phyloP scores from a whole-genome alignment of 2,888 invertebrate genomes.

The Sylvicola fuscatus region DNA sequence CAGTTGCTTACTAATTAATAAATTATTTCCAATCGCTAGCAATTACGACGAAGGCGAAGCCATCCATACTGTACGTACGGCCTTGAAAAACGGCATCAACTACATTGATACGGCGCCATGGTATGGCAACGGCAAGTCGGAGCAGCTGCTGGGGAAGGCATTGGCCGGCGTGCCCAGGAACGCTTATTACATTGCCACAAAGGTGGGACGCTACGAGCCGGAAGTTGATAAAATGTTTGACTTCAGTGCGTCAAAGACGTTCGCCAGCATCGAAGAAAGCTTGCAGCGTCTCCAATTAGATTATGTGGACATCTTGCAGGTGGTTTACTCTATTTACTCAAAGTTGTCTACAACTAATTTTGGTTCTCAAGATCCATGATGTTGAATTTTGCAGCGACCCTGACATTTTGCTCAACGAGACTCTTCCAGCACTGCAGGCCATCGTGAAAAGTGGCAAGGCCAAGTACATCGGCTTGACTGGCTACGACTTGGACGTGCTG shows the following conservation, averaged over 20 bases:
- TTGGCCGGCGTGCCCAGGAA: slow-evolving; percentile 56
- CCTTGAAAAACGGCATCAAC: slow-evolving; percentile 64
- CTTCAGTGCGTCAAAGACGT: slow-evolving; percentile 55
- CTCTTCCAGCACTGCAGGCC: slow-evolving; percentile 59
- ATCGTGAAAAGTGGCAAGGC: slow-evolving; percentile 53
- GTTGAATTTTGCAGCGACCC: slow-evolving; percentile 64
- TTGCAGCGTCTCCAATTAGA: slow-evolving; percentile 49
- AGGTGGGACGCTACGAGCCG: slow-evolving; percentile 68
- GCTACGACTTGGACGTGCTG: slow-evolving; percentile 59
- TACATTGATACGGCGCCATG: slow-evolving; percentile 84
- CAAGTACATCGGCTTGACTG: slow-evolving; percentile 66
- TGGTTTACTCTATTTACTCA: slow-evolving; percentile 15
- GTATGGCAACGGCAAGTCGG: slow-evolving; percentile 80
- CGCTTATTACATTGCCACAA: slow-evolving; percentile 77
- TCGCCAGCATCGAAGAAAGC: slow-evolving; percentile 54
- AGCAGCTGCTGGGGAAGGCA: slow-evolving; percentile 64
- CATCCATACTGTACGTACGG: slow-evolving; percentile 43
- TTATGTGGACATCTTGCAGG: slow-evolving; percentile 80
- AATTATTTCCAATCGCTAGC: slow-evolving; percentile 9
- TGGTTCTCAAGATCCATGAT: slow-evolving; percentile 59
- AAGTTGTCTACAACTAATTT: background rate
- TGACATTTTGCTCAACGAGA: slow-evolving; percentile 62
- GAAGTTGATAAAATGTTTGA: slow-evolving; percentile 62
- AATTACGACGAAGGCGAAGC: slow-evolving; percentile 48
- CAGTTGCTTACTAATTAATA: background rate